These are phyloP conservation scores for Oplegnathus fasciatus DNA, from an alignment of 2,113 vertebrate genomes.

Conservation along the genomic window DNA sequence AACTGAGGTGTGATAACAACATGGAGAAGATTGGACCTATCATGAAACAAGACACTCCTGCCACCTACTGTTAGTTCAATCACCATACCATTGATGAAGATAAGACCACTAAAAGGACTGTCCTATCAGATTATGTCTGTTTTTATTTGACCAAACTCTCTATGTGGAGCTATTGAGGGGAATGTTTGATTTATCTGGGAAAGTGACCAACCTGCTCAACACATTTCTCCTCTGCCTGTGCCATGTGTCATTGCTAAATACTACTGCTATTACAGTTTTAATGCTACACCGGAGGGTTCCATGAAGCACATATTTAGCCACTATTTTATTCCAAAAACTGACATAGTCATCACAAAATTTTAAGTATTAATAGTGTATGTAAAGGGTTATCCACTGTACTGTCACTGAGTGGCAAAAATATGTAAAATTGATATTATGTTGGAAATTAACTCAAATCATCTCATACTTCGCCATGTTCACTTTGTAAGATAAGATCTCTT, in stretches of 20 bases:
- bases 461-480: not conserved
- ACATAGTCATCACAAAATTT: not conserved
- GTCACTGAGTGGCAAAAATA: not conserved
- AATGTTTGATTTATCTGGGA: not conserved
- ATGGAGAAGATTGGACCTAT: constrained; percentile 13
- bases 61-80: constrained; percentile 75
- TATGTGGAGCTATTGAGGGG: not conserved
- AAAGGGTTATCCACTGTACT: not conserved
- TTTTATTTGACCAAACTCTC: not conserved
- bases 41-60: constrained; percentile 61
- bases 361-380: not conserved
- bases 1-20: constrained; percentile 25
- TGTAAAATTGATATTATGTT: not conserved
- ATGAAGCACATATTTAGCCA: not conserved
- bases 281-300: not conserved
- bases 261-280: not conserved
- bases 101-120: not conserved
- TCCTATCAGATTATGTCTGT: not conserved
- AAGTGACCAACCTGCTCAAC: not conserved
- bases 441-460: not conserved
- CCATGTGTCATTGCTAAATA: not conserved
- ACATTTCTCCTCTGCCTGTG: not conserved
- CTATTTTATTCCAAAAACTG: not conserved
- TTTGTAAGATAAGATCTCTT: not conserved
- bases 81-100: constrained; percentile 6